Percentiles rank a stretch among this genome's conserved stretches.
These are phyloP conservation scores for Prionailurus viverrinus DNA, from an alignment of 2,113 vertebrate species.

Conservation along the genomic window DNA sequence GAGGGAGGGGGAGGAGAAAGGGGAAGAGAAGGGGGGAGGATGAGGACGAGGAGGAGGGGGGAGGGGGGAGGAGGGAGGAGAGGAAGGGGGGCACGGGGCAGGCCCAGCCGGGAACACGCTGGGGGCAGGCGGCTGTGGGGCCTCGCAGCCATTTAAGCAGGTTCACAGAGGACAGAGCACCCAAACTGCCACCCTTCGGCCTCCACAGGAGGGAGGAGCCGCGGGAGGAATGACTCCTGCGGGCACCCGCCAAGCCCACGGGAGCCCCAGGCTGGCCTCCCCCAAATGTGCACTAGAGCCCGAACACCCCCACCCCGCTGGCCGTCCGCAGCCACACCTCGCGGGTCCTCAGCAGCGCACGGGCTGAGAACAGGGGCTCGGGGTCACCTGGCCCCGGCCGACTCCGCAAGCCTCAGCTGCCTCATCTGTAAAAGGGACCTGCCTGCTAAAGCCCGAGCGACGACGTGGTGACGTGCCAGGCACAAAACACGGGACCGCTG, in stretches of 20 bases:
- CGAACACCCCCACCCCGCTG: fast-evolving
- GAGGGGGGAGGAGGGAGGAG: too few relatives aligned
- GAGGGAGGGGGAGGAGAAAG: background rate
- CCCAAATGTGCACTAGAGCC: fast-evolving
- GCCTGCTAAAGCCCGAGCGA: background rate
- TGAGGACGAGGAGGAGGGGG: background rate
- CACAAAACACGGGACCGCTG: fast-evolving
- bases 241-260: background rate
- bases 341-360: background rate
- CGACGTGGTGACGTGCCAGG: background rate
- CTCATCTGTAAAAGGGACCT: background rate
- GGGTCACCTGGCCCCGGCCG: background rate
- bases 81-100: fast-evolving
- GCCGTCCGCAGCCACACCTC: fast-evolving
- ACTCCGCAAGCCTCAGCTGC: background rate
- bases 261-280: background rate
- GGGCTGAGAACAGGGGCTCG: background rate
- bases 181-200: background rate
- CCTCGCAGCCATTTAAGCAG: background rate
- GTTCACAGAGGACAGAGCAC: background rate
- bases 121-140: fast-evolving
- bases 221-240: background rate
- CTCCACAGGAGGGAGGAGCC: too few relatives aligned
- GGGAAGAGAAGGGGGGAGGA: background rate
- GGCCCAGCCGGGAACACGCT: background rate